Conservation (phyloP, 1,140 invertebrate genomes). For the Drosophila carrolli region DNA sequence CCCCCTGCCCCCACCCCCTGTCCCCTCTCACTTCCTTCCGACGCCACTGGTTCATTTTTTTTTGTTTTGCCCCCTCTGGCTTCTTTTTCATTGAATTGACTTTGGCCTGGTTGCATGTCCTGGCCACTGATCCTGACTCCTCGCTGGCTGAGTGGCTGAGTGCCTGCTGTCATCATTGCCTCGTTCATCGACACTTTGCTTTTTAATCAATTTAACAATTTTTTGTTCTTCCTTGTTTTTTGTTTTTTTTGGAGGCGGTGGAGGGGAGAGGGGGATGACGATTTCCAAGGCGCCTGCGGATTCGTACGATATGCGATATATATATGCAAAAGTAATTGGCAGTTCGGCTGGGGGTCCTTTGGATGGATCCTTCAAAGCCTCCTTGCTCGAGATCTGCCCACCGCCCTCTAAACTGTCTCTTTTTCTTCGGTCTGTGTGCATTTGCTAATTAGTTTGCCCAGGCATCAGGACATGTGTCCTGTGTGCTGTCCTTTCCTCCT, state of each 20-base stretch:
- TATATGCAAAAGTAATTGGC: slow-evolving; percentile 47
- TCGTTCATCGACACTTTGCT: slow-evolving; percentile 83
- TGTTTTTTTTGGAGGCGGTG: no score
- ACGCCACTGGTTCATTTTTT: neutral
- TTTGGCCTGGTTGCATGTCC: slow-evolving; percentile 41
- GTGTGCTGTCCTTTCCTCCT: slow-evolving; percentile 4
- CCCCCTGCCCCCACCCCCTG: neutral
- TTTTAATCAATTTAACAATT: slow-evolving; percentile 82
- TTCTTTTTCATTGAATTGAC: slow-evolving; percentile 44
- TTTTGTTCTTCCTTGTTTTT: slow-evolving; percentile 52
- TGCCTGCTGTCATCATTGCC: slow-evolving; percentile 76
- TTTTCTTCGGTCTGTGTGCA: slow-evolving; percentile 43
- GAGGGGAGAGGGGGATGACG: neutral
- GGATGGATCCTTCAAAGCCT: slow-evolving; percentile 15
- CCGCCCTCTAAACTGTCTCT: slow-evolving; percentile 3
- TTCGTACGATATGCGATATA: neutral
- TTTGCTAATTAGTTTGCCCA: slow-evolving; percentile 80
- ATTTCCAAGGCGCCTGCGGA: slow-evolving; percentile 31
- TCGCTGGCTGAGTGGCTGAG: slow-evolving; percentile 31
- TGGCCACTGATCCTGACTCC: slow-evolving; percentile 31
- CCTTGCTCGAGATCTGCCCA: slow-evolving; percentile 4
- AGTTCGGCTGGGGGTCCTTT: slow-evolving; percentile 43
- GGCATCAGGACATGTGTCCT: slow-evolving; percentile 48
- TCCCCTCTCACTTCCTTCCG: neutral
- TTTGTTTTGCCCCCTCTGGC: neutral